phyloP scores from a whole-genome alignment of 2,113 vertebrate species.

The Epinephelus moara region DNA sequence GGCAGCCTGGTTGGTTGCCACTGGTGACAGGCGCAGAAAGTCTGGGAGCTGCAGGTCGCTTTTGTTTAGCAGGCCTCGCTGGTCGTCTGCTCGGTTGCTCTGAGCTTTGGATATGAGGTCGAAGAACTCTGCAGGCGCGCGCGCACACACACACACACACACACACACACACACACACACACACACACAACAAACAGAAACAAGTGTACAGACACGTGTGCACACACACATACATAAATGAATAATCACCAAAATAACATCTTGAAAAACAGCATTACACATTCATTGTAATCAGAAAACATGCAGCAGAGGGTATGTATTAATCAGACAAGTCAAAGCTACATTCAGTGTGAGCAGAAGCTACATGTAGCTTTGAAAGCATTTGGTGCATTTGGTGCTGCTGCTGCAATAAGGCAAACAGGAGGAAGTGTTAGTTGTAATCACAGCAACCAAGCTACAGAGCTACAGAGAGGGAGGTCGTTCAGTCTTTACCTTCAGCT shows the following conservation, averaged over 20 bases:
- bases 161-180: constrained; percentile 42
- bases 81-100: constrained; percentile 98
- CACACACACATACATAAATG: constrained; percentile 39
- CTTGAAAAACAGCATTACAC: not conserved
- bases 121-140: constrained; percentile 93
- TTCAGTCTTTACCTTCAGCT: constrained; percentile 94
- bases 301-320: constrained; percentile 61
- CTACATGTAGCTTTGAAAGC: constrained; percentile 77
- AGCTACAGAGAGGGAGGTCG: constrained; percentile 58
- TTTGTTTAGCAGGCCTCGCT: constrained; percentile 97
- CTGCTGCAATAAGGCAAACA: constrained; percentile 61
- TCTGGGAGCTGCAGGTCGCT: constrained; percentile 95
- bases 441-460: constrained; percentile 70
- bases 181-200: constrained; percentile 31
- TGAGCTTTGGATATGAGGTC: constrained; percentile 99
- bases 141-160: constrained; percentile 25
- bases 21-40: constrained; percentile 90
- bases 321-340: constrained; percentile 77
- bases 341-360: constrained; percentile 68
- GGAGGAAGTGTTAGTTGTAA: constrained; percentile 71
- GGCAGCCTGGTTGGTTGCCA: constrained; percentile 43
- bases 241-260: constrained; percentile 24
- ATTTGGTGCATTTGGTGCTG: constrained; percentile 67
- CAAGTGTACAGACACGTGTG: not conserved
- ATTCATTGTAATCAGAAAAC: constrained; percentile 35